These are phyloP conservation scores for Sericinus montela DNA, from an alignment of 2,888 invertebrate genomes.

Conservation along the genomic window DNA sequence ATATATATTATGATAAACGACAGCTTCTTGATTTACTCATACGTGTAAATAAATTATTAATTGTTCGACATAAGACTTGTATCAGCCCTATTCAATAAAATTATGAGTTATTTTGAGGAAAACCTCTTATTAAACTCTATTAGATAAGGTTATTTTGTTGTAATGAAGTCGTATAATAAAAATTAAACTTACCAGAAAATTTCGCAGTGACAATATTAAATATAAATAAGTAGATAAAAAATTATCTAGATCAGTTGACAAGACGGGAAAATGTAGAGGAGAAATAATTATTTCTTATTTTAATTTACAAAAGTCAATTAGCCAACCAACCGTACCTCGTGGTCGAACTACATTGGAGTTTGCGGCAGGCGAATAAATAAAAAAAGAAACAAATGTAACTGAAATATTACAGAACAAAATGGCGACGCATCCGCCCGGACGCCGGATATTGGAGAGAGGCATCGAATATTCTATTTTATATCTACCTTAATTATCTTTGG, in stretches of 20 bases:
- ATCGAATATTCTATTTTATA: slow-evolving; percentile 69
- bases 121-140: no score
- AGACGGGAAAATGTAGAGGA: not conserved
- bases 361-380: slow-evolving; percentile 24
- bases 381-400: slow-evolving; percentile 31
- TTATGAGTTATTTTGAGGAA: no score
- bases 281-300: not conserved
- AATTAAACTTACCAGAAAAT: no score
- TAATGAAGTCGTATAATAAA: no score
- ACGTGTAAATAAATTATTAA: no score
- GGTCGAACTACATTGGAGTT: slow-evolving; percentile 2
- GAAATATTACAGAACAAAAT: slow-evolving; percentile 50
- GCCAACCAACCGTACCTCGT: slow-evolving; percentile 5
- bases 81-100: no score
- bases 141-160: no score
- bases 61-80: no score
- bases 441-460: slow-evolving; percentile 57
- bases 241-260: not conserved
- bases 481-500: slow-evolving; percentile 69
- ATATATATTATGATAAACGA: no score
- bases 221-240: no score
- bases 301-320: slow-evolving; percentile 13
- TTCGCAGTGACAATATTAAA: no score
- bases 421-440: slow-evolving; percentile 42
- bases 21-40: no score